Percentiles rank a stretch among this genome's conserved stretches.
phyloP scores from a whole-genome alignment of 1,140 invertebrate genomes.

The Neocloeon triangulifer region DNA sequence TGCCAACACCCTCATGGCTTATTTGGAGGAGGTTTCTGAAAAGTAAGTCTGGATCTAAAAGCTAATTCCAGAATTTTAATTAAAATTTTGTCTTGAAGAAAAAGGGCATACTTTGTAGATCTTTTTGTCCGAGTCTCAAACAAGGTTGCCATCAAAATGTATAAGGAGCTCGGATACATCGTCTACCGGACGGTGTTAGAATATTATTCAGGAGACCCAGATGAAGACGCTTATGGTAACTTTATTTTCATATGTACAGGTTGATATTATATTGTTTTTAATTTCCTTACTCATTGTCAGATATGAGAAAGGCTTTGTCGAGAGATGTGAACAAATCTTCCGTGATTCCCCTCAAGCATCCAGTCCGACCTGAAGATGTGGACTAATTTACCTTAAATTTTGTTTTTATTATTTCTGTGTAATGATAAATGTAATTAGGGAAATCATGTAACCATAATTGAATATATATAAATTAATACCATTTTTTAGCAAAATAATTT shows the following conservation, averaged over 20 bases:
- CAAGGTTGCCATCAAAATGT: conserved; percentile 94
- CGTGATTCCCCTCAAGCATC: conserved; percentile 78
- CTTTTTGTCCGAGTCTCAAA: conserved; percentile 96
- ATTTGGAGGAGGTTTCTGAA: conserved; percentile 87
- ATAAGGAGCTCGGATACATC: conserved; percentile 88
- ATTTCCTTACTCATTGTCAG: conserved; percentile 32
- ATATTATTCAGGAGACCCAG: conserved; percentile 91
- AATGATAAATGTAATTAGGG: no score
- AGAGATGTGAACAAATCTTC: conserved; percentile 83
- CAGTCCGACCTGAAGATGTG: conserved; percentile 86
- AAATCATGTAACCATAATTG: no score
- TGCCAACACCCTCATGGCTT: conserved; percentile 85
- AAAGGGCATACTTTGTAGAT: conserved; percentile 95
- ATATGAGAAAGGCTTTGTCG: conserved; percentile 95
- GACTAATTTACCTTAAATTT: no score
- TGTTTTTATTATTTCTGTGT: no score
- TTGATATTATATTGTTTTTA: conserved; percentile 5
- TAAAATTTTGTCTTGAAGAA: conserved; percentile 29
- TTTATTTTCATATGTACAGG: conserved; percentile 6
- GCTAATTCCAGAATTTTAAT: conserved; percentile 6
- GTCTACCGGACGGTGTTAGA: conserved; percentile 89
- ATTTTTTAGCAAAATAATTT: no score
- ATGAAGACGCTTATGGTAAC: conserved; percentile 96
- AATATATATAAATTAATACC: no score
- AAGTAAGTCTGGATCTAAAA: conserved; percentile 45